Base-by-base conservation (phyloP, 2,797 vertebrate genomes). In the Enteromius mattozi region DNA sequence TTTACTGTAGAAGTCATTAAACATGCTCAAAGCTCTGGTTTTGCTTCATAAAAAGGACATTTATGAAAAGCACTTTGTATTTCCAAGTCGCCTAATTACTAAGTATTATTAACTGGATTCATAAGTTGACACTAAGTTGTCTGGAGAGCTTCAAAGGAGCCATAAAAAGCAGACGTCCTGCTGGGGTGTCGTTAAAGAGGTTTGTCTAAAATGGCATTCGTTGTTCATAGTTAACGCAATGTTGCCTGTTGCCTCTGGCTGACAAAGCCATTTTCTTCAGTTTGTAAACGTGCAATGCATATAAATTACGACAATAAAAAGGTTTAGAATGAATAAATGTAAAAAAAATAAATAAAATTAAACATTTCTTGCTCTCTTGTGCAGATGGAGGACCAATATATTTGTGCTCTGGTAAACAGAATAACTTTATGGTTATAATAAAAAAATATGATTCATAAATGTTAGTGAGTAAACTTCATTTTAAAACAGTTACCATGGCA, bases 11-110 rank as follows among this genome's bases (percentile, higher is more conserved):
- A 82, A 40, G 76, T 72, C 68, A 72, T 78, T 78, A 82, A 82
- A 72, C 56, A 30, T 24, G 24, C 27, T 79, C 27, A 51, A 83
- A 80, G 27, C 59, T 33, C 35, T 47, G 59, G 68, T 27, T 51
- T 82, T 37, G 71, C 30, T 33, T 83, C 71, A 61, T 81, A 37
- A 76, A 66, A 78, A 61, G 56, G 16, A 63, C 56, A 79, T 79
- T 79, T 79, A 72, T 45, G 24, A 59, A 45, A 81, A 81, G 10
- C 37, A 2, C 30, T 74, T 83, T 83, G 81, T 76, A 65, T 83
- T 83, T 83, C 56, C 80, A 54, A 74, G 80, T 74, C 27, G 14
- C n/a, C 45, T 83, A 68, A 83, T 83, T 83, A 54, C 61, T 54
- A 40, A 66, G 59, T 66, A 76, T 66, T 82, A 82, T 82, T 76